A percentile compares a stretch with the other conserved stretches of the same genome.
Conservation (phyloP, 37 sponge, comb jelly and placozoan genomes). For the Petrosia ficiformis region DNA sequence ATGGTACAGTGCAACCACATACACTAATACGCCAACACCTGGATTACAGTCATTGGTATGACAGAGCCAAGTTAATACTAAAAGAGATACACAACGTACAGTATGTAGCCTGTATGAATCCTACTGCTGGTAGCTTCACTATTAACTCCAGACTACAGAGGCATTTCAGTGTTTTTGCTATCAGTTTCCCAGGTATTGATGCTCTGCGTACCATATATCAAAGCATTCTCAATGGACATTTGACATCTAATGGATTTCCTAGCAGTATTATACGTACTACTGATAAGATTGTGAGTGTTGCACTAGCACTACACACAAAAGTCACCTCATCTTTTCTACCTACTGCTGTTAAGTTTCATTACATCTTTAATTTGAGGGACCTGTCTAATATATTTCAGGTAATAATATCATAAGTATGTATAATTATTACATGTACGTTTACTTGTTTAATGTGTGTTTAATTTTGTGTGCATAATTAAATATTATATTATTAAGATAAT, state of each 20-base stretch:
- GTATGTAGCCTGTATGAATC: constrained; percentile 98
- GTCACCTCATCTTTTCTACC: constrained; percentile 90
- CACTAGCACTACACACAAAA: constrained; percentile 86
- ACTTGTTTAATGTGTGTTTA: neutral
- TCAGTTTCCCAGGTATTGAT: constrained; percentile 87
- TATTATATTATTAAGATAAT: too few species aligned
- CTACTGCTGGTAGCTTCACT: constrained; percentile 98
- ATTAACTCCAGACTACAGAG: constrained; percentile 96
- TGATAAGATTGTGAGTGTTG: constrained; percentile 79
- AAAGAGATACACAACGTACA: constrained; percentile 94
- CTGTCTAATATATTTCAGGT: constrained; percentile 97
- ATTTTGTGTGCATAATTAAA: constrained; percentile 1
- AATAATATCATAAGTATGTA: neutral
- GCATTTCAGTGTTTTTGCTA: constrained; percentile 95
- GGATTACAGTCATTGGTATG: constrained; percentile 98
- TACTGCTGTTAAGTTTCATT: constrained; percentile 99
- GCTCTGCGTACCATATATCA: constrained; percentile 86
- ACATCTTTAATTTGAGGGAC: constrained; percentile 97
- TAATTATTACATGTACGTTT: neutral
- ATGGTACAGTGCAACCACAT: constrained; percentile 97
- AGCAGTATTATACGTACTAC: constrained; percentile 47
- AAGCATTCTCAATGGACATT: constrained; percentile 83
- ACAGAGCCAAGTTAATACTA: constrained; percentile 82
- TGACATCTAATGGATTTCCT: constrained; percentile 68
- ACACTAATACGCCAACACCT: constrained; percentile 97